Conservation (phyloP, 2,888 invertebrate genomes). For the Pristionchus arcanus region DNA sequence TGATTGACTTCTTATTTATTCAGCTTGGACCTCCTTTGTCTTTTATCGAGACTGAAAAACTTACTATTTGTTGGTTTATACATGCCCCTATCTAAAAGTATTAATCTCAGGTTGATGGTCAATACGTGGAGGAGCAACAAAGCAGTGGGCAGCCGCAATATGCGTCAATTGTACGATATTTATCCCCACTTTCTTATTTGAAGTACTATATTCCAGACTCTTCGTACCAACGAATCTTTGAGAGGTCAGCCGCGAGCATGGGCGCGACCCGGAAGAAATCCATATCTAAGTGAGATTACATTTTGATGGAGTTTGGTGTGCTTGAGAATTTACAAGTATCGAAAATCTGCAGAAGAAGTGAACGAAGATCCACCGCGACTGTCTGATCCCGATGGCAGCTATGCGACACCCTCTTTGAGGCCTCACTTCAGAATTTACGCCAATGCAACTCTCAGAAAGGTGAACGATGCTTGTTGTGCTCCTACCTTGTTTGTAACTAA, state of each 20-base stretch:
- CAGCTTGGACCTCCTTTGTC: background rate
- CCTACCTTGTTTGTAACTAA: too few relatives aligned
- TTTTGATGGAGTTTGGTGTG: background rate
- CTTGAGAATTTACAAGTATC: background rate
- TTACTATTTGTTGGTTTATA: background rate
- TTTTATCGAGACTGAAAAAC: background rate
- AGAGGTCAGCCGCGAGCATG: background rate
- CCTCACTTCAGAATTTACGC: conserved; percentile 30
- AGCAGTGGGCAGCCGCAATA: background rate
- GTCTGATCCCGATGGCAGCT: conserved; percentile 43
- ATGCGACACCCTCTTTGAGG: conserved; percentile 41
- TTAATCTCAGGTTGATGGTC: conserved; percentile 7
- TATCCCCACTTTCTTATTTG: background rate
- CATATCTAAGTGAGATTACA: background rate
- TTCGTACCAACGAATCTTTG: conserved; percentile 33
- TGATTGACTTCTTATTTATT: background rate
- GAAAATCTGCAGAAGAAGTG: background rate
- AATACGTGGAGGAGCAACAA: background rate
- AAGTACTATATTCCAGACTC: background rate
- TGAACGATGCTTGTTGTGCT: background rate
- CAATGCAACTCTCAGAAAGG: conserved; percentile 49
- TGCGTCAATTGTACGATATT: background rate
- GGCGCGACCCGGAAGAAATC: background rate
- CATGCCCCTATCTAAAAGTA: background rate
- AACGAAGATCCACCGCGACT: conserved; percentile 44